Conservation (phyloP, 2,113 vertebrate genomes). For the Malurus elegans region DNA sequence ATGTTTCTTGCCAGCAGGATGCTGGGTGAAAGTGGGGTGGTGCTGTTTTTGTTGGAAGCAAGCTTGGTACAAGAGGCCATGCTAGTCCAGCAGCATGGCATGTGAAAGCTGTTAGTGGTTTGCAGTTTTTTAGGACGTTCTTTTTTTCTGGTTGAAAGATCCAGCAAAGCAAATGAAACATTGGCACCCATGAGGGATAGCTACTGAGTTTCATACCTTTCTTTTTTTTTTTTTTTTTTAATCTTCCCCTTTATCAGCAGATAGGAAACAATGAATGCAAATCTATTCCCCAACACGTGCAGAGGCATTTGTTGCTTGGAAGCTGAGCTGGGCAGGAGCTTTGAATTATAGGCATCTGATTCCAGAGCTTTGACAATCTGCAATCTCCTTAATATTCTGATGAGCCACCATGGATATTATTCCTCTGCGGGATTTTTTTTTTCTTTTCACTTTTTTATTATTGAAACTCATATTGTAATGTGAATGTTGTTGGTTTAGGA, state of each 20-base stretch:
- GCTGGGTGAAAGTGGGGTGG: background rate
- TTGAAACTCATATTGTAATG: background rate
- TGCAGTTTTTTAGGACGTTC: background rate
- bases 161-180: background rate
- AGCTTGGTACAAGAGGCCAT: background rate
- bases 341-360: slow-evolving; percentile 12
- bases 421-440: background rate
- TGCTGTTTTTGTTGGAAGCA: background rate
- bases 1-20: background rate
- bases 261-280: slow-evolving; percentile 1
- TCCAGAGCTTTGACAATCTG: slow-evolving; percentile 12
- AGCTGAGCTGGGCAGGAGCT: slow-evolving; percentile 11
- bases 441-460: background rate
- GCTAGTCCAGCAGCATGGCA: background rate
- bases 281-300: background rate
- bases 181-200: background rate
- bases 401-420: background rate
- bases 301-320: background rate
- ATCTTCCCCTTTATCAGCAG: background rate
- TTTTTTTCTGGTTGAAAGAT: background rate
- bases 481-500: slow-evolving; percentile 3
- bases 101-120: background rate
- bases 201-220: background rate
- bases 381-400: slow-evolving; percentile 41
- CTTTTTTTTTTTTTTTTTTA: too few relatives aligned